Evolutionary conservation across 2,888 invertebrate genomes (phyloP), one percentile per base, ranked within the genome.

Genomic region (Caenorhabditis japonica): DNA sequence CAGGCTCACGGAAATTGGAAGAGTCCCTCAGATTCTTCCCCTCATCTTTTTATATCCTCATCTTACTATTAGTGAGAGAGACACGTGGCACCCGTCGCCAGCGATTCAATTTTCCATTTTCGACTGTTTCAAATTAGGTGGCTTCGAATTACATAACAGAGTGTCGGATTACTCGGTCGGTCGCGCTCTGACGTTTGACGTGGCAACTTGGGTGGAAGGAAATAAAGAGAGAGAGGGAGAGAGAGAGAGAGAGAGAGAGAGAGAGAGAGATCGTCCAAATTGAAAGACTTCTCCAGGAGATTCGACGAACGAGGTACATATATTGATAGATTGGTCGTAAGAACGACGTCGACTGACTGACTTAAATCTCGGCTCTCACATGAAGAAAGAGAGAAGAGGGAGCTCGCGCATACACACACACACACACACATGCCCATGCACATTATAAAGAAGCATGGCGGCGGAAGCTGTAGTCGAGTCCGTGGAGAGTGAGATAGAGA

Each of bases 361-460:
- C 64, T 64, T 64, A 64, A 64, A 64, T 64, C 64, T 56, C 64
- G 56, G 55, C 64, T 64, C 64, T 64, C 56, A 64, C 64, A 64
- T 64, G 55, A 47, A 64, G 52, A 59, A 59, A 52, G 66, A 43
- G 51, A 59, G 38, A 38, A 39, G 33, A 30, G 30, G 30, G 13
- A 58, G 52, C 68, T 68, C 68, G 58, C 68, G 59, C 58, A 68
- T 52, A 68, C 58, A 59, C 52, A 59, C 52, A 59, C 58, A 68
- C 46, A 68, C 58, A 59, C 52, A 59, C 52, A 59, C 68, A 59
- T 52, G 58, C 59, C 52, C 46, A 59, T 68, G 68, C 68, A 68
- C 58, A 58, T 68, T 68, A 59, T 68, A 68, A 53, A 64, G 64
- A 64, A 64, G 64, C 64, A 64, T 64, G 64, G 64, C 64, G 64